Evolutionary conservation across 2,113 vertebrate genomes (phyloP).

Genomic region (Gracilinanus agilis): DNA sequence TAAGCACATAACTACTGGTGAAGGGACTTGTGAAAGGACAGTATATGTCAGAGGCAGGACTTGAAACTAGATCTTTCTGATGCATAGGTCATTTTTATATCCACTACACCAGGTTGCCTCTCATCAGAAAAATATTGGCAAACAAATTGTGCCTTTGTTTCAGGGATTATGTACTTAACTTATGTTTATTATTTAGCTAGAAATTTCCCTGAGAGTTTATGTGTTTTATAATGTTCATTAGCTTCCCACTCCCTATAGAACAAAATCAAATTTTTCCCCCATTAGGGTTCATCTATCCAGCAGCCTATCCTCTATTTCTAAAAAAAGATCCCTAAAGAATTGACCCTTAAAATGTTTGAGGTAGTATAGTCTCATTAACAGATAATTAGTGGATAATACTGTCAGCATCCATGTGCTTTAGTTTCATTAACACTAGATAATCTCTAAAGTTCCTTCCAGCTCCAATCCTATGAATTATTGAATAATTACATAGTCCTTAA

Average conservation of each 20-base stretch:
- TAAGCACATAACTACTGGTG: neutral
- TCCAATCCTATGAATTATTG: constrained; percentile 40
- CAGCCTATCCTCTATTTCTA: neutral
- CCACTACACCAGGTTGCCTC: too few species aligned
- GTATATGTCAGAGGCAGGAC: neutral
- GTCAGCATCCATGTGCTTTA: neutral
- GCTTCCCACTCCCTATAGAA: neutral
- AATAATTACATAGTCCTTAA: constrained; percentile 11
- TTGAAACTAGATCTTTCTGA: neutral
- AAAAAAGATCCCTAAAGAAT: neutral
- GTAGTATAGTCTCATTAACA: neutral
- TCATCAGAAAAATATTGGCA: neutral
- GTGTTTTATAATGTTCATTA: neutral
- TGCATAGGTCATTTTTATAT: neutral
- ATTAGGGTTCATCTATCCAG: neutral
- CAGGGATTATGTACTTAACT: neutral
- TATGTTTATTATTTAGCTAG: neutral
- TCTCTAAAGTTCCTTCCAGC: neutral
- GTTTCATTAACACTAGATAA: neutral
- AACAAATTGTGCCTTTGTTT: neutral
- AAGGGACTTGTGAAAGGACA: neutral
- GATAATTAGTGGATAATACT: neutral
- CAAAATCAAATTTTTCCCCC: neutral
- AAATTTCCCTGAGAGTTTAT: neutral
- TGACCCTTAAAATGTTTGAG: neutral